These are phyloP conservation scores for Sarcoramphus papa DNA, from an alignment of 2,797 vertebrate genomes.

Conservation along the genomic window DNA sequence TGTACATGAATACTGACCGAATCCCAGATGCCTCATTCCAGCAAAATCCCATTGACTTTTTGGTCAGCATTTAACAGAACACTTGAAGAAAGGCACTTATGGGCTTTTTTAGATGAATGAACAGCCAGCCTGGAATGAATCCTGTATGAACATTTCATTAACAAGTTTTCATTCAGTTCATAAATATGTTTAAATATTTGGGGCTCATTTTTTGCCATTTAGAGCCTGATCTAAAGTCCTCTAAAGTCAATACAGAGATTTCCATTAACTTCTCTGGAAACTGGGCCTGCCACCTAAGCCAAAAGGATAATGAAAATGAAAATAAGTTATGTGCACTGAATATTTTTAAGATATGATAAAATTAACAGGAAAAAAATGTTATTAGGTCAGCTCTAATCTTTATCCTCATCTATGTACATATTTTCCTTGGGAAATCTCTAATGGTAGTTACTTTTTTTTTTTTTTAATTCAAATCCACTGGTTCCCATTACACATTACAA, in stretches of 20 bases:
- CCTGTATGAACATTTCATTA: constrained; percentile 29
- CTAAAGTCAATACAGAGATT: neutral
- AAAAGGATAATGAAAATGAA: constrained; percentile 16
- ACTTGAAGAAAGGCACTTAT: neutral
- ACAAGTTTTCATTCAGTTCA: neutral
- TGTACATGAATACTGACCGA: neutral
- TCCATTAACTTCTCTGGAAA: neutral
- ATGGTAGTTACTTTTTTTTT: neutral
- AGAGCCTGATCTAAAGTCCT: neutral
- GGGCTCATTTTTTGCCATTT: neutral
- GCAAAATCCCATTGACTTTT: constrained; percentile 28
- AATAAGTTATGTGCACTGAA: neutral
- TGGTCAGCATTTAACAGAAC: neutral
- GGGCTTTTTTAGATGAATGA: neutral
- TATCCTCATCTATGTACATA: neutral
- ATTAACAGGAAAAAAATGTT: neutral
- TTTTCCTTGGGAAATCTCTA: neutral
- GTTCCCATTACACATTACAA: neutral
- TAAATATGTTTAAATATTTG: constrained; percentile 44
- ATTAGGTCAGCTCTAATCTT: constrained; percentile 6
- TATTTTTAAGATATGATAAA: constrained; percentile 26
- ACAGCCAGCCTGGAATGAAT: neutral
- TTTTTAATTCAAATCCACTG: neutral
- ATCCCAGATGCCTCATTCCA: constrained; percentile 3
- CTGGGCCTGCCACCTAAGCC: neutral